Percentiles rank a stretch among this genome's conserved stretches.
phyloP scores from a whole-genome alignment of 2,797 vertebrate species.

The Paratrypauchen microcephalus region DNA sequence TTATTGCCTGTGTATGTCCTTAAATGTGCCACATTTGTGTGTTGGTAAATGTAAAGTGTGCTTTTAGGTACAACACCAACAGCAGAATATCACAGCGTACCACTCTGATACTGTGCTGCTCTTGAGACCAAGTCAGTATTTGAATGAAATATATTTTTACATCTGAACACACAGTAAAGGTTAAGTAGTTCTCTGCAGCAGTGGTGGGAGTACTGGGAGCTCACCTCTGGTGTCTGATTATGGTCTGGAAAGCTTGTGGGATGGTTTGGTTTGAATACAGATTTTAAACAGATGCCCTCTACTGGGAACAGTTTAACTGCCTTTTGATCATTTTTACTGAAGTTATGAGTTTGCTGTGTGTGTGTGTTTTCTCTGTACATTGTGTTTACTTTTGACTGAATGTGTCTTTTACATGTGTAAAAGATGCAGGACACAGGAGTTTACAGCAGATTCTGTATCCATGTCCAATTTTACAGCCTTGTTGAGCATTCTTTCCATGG shows the following conservation, averaged over 20 bases:
- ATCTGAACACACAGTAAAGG: background rate
- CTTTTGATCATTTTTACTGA: constrained; percentile 24
- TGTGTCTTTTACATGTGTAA: constrained; percentile 18
- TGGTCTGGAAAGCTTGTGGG: background rate
- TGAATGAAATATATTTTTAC: background rate
- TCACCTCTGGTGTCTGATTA: background rate
- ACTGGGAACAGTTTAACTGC: constrained; percentile 40
- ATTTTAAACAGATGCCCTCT: constrained; percentile 28
- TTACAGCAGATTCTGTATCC: constrained; percentile 7
- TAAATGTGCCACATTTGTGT: background rate
- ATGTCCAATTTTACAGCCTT: constrained; percentile 39
- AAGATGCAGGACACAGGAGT: constrained; percentile 7
- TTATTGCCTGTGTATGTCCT: background rate
- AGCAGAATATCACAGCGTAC: background rate
- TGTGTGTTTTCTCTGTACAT: constrained; percentile 15
- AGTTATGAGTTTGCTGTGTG: constrained; percentile 34
- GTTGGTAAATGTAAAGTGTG: background rate
- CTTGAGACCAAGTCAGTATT: constrained; percentile 52
- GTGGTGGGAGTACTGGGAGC: background rate
- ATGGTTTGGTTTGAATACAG: background rate
- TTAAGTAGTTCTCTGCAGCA: background rate
- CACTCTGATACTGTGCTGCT: constrained; percentile 11
- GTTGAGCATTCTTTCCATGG: constrained; percentile 25
- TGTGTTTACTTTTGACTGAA: constrained; percentile 31
- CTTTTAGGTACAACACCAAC: background rate